Conservation (phyloP, 2,888 invertebrate species). For the Meloe dianella region DNA sequence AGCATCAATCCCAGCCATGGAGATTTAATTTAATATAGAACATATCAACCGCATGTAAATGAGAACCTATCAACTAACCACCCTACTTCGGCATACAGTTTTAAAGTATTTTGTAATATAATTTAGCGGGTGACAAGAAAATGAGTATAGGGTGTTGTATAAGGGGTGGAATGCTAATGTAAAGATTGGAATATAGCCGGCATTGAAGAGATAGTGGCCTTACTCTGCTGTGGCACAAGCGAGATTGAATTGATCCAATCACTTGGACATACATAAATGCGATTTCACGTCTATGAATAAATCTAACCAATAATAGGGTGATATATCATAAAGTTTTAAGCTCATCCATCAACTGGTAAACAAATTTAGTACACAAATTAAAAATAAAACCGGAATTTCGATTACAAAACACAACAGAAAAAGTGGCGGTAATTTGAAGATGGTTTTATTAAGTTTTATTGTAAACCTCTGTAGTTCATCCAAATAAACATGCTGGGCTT, state of each 20-base stretch:
- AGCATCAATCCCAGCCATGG: constrained; percentile 13
- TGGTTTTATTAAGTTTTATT: constrained; percentile 20
- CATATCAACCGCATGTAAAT: constrained; percentile 35
- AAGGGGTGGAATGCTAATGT: constrained; percentile 46
- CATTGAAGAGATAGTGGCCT: constrained; percentile 39
- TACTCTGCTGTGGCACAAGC: constrained; percentile 18
- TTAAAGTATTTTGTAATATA: constrained; percentile 38
- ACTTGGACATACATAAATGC: constrained; percentile 49
- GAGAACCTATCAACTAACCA: constrained; percentile 25
- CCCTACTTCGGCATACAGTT: constrained; percentile 12
- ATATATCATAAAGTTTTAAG: constrained; percentile 44
- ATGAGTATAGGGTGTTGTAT: constrained; percentile 12
- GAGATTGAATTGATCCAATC: constrained; percentile 53
- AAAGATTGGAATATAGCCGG: constrained; percentile 38
- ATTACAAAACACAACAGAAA: not conserved
- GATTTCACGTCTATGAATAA: constrained; percentile 52
- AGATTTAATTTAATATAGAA: constrained; percentile 33
- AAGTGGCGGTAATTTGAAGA: not conserved
- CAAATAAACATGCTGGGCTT: constrained; percentile 36
- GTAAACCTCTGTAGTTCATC: constrained; percentile 8
- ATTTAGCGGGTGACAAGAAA: constrained; percentile 41
- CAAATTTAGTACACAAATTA: constrained; percentile 33
- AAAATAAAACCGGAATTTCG: not conserved
- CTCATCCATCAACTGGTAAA: constrained; percentile 43
- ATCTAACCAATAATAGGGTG: constrained; percentile 50